These are phyloP conservation scores for Pristiophorus japonicus DNA, from an alignment of 2,113 vertebrate genomes.

Conservation along the genomic window DNA sequence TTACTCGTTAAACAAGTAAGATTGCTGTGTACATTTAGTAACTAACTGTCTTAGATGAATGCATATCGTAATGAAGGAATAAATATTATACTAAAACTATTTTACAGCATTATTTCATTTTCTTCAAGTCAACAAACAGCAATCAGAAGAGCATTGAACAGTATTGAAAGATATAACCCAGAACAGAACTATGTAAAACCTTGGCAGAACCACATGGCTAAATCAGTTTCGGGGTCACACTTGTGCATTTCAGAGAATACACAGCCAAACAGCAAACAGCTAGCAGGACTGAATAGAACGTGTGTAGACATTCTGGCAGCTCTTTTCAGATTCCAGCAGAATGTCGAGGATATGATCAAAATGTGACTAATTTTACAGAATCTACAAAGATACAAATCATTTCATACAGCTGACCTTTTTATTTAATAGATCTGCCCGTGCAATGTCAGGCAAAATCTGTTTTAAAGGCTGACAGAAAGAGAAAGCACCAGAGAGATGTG, in stretches of 20 bases:
- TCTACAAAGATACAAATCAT: conserved; percentile 5
- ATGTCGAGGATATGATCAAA: neutral
- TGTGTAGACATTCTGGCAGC: neutral
- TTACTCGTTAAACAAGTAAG: neutral
- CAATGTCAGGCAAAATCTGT: neutral
- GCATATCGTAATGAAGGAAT: neutral
- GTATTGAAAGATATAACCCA: conserved; percentile 31
- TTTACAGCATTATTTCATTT: conserved; percentile 28
- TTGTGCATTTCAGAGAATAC: conserved; percentile 21
- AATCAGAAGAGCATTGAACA: conserved; percentile 16
- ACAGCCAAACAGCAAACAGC: neutral
- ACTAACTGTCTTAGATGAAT: neutral
- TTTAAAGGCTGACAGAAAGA: neutral
- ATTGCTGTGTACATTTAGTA: conserved; percentile 2
- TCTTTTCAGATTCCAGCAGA: conserved; percentile 26
- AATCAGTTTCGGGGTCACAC: conserved; percentile 18
- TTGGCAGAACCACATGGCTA: neutral
- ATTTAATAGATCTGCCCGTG: neutral
- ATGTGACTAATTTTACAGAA: neutral
- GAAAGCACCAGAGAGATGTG: neutral
- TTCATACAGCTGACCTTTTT: neutral
- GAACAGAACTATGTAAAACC: neutral
- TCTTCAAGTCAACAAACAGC: conserved; percentile 31
- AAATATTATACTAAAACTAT: conserved; percentile 12
- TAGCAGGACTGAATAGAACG: neutral